Evolutionary conservation across 2,797 vertebrate genomes (phyloP), one percentile per base, ranked within the genome.

Genomic region (Nannoperca obscura): DNA sequence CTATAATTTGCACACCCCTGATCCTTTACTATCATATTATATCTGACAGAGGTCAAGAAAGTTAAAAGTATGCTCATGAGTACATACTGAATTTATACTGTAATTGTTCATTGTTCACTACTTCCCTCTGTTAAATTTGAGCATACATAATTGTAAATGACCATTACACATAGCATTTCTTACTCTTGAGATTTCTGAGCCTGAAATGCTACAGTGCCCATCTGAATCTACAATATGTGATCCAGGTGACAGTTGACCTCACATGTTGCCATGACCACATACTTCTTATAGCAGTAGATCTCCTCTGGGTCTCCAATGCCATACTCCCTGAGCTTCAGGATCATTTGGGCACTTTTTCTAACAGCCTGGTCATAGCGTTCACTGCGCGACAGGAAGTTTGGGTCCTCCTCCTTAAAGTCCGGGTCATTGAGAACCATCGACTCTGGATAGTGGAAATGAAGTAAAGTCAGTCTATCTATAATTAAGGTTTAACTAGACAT

Each of bases 241-340:
- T n/a, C 30, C 22, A 14, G 32, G 4, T 58, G 32, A 61, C 50
- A 30, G 50, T n/a, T 32, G 11, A 27, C 17, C 3, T 67, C 22
- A 47, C 20, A 15, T 15, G 27, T 30, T 0, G 38, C 22, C 19
- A n/a, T 12, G 10, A 38, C 20, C 54, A 49, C 76, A 64, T 96
- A 99, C 98, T 93, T 98, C 92, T 99, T 99, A 87, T 97, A 99
- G 91, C 86, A 94, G 90, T 94, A 94, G 89, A 99, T 98, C 89
- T 99, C 98, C 0, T 98, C 96, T 0, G 98, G 98, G 82, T 99
- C 97, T 9, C 97, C 93, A 80, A 99, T 98, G 74, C 96, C 97
- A 64, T 95, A 95, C 22, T 99, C 95, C 71, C 97, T 92, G 67
- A 99, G 89, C 90, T 98, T 99, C 89, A 95, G 82, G 77, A 99